Evolutionary conservation across 2,888 invertebrate genomes (phyloP), one percentile per base, ranked within the genome.

Genomic region (Metallyticus violacea): DNA sequence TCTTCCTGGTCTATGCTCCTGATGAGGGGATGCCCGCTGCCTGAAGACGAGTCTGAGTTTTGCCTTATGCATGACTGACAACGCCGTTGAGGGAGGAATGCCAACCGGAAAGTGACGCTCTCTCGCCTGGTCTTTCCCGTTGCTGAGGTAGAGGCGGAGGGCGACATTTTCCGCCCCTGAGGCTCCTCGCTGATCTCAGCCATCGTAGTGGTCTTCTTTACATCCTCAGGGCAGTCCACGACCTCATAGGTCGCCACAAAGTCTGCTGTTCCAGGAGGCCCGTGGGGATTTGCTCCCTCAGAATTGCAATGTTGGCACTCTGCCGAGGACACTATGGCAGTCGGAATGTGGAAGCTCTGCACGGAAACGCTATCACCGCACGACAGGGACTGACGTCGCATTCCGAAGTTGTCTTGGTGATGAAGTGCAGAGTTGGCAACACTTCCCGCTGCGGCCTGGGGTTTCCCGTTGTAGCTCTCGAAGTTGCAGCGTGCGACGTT

Each of bases 31-130:
- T 90, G 89, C 0, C 90, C 90, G 82, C 90, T 90, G 83, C 89
- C 89, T 80, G 89, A 89, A 7, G 90, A 90, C 26, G 90, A 90
- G 84, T 90, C 90, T 5, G 90, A 90, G 87, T 90, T 90, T 88
- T 90, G 90, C 6, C 90, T 88, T 27, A 90, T 88, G 85, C 90
- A 90, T 5, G 89, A 89, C 85, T 89, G 89, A 81, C 90, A 90
- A 1, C 90, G 88, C 7, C 89, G 89, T 85, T 89, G 89, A 7
- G 88, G 89, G 29, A 89, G 86, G 86, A 88, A 88, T 7, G 90
- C 90, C 85, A 90, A 88, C 0, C 90, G 88, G 82, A 90, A 90
- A 1, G 90, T 89, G 7, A 89, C 90, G 80, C 89, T 89, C 86
- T 89, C 90, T 76, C 89, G 86, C 62, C 88, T 85, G 30, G 88